Base-by-base conservation (phyloP, 2,888 invertebrate species). In the Phania funesta region DNA sequence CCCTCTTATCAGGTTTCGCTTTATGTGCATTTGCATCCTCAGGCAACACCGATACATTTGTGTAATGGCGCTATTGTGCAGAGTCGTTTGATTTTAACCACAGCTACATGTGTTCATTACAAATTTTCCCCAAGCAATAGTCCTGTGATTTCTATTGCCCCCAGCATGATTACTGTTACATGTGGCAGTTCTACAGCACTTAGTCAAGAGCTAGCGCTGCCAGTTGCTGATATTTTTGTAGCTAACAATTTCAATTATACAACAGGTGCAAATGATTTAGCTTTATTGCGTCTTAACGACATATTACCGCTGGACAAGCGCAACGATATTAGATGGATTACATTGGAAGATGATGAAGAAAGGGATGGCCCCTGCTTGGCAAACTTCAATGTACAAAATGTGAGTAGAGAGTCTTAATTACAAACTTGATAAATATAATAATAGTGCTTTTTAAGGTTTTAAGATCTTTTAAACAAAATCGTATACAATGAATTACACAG, bases 41-140 rank as follows among this genome's bases (percentile, higher is more conserved):
- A 70, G 5, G 80, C 54, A 48, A 58, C 78, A 7, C 84, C 84
- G 0, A 56, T 83, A 50, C 86, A 87, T 65, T 26, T 85, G 18
- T 87, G 88, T 52, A 87, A 86, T 74, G 88, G 87, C 13, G 81
- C 64, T 5, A 86, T 87, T 35, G 80, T 87, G 0, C 85, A 85
- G n/a, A 87, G 86, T 64, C 84, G 84, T 38, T 56, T 87, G 8
- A 84, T 88, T 29, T 26, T 87, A 22, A 87, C 88, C 4, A 83
- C 87, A 13, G 88, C 88, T 0, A 75, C 71, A 16, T 87, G 88
- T 80, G 41, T 86, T 6, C 80, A 84, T 70, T 78, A 85, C 29
- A 80, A 84, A 32, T 76, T 80, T 22, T 80, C 81, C 0, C 20
- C 74, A 0, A 48, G 16, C 18, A 65, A 79, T 11, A 74, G 68